Evolutionary conservation across 2,113 vertebrate genomes (phyloP).

Genomic region (Pachycephala philippinensis): DNA sequence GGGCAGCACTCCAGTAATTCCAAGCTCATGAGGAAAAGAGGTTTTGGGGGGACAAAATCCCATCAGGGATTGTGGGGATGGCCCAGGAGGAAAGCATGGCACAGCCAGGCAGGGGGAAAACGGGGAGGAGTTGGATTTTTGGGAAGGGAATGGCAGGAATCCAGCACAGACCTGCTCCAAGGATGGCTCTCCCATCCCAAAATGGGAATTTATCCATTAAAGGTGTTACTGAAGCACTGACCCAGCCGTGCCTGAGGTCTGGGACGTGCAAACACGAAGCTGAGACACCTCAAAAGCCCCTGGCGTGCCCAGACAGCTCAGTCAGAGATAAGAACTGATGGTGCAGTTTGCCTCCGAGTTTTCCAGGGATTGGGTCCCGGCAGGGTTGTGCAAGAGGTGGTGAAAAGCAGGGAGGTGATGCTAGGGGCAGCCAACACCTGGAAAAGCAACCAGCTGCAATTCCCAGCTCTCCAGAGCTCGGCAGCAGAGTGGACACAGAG

Average conservation of each 20-base stretch:
- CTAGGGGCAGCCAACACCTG: neutral
- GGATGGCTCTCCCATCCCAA: neutral
- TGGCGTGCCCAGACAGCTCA: neutral
- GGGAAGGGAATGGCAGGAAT: neutral
- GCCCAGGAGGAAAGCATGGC: neutral
- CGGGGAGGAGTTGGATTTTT: neutral
- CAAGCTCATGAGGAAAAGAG: fast-evolving
- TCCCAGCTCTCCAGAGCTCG: neutral
- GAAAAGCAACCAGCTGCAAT: neutral
- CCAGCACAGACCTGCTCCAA: neutral
- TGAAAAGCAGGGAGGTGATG: neutral
- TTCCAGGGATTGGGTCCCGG: neutral
- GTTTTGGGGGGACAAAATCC: neutral
- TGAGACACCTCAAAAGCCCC: neutral
- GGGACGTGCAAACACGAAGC: fast-evolving
- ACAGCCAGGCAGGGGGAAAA: neutral
- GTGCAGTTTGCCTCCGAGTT: neutral
- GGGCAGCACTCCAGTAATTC: neutral
- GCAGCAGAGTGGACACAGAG: neutral
- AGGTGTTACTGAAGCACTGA: neutral
- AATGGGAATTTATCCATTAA: neutral
- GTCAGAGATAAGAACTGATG: neutral
- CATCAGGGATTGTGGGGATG: fast-evolving
- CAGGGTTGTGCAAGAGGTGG: neutral
- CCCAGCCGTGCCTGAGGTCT: neutral